Base-by-base conservation (phyloP, 35 echinoderm and acorn worm species). In the Heliocidaris erythrogramma region DNA sequence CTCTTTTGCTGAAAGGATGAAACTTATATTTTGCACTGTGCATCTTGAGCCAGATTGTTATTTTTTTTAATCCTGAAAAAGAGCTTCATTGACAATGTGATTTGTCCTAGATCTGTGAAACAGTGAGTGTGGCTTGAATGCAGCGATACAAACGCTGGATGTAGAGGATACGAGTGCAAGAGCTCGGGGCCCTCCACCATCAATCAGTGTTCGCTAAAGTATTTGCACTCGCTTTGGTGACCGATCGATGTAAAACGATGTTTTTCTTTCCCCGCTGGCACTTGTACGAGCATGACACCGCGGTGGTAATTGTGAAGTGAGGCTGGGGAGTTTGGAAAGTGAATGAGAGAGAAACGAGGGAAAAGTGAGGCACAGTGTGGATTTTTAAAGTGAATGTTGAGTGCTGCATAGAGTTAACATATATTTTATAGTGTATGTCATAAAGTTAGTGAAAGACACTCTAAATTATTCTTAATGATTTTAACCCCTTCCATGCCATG, bases 161-260 rank as follows among this genome's bases (percentile, higher is more conserved):
- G 18, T 24, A 18, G 21, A n/a, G 3, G 65, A n/a, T 78, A 24
- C 65, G 65, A 27, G 65, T 52, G 49, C 18, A 2, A 69, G 50
- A 56, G 52, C 65, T 69, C 8, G 65, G 65, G 17, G 65, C 65
- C 21, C 8, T 0, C 4, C 17, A 78, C 65, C n/a, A 78, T 78
- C 65, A 78, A 78, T 78, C 65, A 78, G 65, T 78, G 65, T n/a
- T 78, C 65, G 27, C 65, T 78, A 78, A 78, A 78, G 65, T 78
- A 78, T 78, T 78, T 78, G 65, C 65, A 24, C 65, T 78, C 65
- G 65, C 65, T 78, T 24, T 78, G 65, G 65, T 78, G 65, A 78
- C 65, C 65, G 65, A 78, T 78, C 65, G 65, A 78, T 78, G 65
- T 78, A 78, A 78, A 78, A 78, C 65, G 65, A 78, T 78, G 65